Base-by-base conservation (phyloP, 35 echinoderm and acorn worm genomes). In the Patiria miniata region DNA sequence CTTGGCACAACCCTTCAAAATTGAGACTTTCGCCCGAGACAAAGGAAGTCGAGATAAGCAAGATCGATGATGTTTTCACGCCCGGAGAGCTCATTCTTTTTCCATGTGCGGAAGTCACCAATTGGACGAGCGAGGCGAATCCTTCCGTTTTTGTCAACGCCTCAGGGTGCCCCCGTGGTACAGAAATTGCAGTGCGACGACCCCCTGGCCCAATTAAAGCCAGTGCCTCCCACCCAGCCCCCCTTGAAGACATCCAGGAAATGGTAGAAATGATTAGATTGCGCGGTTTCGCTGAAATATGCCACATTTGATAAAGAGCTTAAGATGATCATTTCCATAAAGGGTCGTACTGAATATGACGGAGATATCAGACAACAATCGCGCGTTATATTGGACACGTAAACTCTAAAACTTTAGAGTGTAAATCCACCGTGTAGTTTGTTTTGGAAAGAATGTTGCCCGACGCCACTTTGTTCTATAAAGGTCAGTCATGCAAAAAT, bases 61-160 rank as follows among this genome's bases (percentile, higher is more conserved):
- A 73, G 65, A 73, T 73, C 65, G 65, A 73, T 73, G 65, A 73
- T 73, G 65, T 73, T 73, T 73, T 73, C 65, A 36, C 26, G 65
- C 65, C 65, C 65, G 65, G 29, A 73, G 65, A 73, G 65, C 23
- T 73, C 65, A 73, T 73, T 73, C 29, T 23, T 73, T 73, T 73
- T 73, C 65, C 65, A 73, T 23, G n/a, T 73, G 65, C 65, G 65
- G 65, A 73, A 73, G 65, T 73, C 29, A 73, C 65, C 65, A 73
- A 73, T 73, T 73, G 65, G 26, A 73, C 21, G 21, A 73, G 26
- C 34, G 65, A 73, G 65, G 29, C 65, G 65, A 73, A 73, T 73
- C 65, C 65, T 73, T 73, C 65, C 65, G 19, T 73, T 73, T 30
- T 73, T 73, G 65, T 73, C 65, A 73, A 73, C 65, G 65, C 65